Conservation (phyloP, 2,888 invertebrate species). For the Drosophila sordidapex region DNA sequence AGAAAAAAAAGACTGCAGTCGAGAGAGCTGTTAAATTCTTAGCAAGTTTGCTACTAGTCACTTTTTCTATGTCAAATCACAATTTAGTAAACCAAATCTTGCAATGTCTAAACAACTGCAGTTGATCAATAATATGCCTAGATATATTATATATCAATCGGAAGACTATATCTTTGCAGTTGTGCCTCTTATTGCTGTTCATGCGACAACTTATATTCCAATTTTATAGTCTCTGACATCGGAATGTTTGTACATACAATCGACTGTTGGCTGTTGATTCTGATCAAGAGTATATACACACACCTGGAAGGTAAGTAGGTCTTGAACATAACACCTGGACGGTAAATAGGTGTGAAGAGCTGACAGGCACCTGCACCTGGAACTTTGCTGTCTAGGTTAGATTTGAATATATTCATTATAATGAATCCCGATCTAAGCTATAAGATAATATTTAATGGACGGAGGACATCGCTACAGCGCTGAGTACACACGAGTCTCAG, state of each 20-base stretch:
- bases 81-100: too few relatives aligned
- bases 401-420: background rate
- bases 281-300: background rate
- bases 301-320: background rate
- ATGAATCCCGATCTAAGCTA: background rate
- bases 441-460: background rate
- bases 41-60: background rate
- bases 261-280: background rate
- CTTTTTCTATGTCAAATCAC: background rate
- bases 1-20: background rate
- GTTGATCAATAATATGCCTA: background rate
- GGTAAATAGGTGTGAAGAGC: background rate
- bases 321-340: background rate
- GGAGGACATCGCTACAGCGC: background rate
- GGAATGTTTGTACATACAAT: background rate
- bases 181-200: background rate
- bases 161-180: background rate
- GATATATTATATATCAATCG: background rate
- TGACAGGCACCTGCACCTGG: too few relatives aligned
- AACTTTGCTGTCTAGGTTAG: background rate
- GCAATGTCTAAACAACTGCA: too few relatives aligned
- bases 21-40: background rate
- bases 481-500: background rate
- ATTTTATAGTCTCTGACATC: background rate
- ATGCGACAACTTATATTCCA: background rate